Evolutionary conservation across 2,888 invertebrate species (phyloP), one percentile per base, ranked within the genome.

Genomic region (Patella ulyssiponensis): DNA sequence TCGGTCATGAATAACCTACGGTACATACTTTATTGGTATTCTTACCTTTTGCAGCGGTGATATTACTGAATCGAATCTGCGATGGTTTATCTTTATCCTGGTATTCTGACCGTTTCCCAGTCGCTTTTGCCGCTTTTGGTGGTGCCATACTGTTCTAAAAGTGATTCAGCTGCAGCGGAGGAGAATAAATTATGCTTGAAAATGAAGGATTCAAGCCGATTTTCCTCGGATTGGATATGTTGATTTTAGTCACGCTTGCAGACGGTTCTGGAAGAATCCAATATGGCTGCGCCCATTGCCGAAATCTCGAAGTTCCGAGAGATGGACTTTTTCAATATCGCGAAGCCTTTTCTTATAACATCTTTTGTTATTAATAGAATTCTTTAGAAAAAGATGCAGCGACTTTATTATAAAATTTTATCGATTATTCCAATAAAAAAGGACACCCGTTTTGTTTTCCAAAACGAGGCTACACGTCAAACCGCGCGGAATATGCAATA

Each of bases 31-130:
- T 20, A 20, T 12, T 44, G 17, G 12, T 1, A 54, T 27, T 58
- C 74, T 78, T 94, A 98, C 98, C 97, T 95, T 98, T 99, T 77
- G 98, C 99, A 89, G 99, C 99, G 92, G 95, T 95, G 88, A 99
- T 98, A 92, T 99, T 99, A 92, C 98, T 98, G 85, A 94, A 94
- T 77, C 98, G 95, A 90, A 99, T 97, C 93, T 98, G 97, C 69
- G 95, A 94, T 71, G 99, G 98, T 93, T 99, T 99, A 78, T 93
- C 93, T 87, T 93, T 93, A 84, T 94, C 93, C 81, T 93, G 89
- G 84, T 91, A 93, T 80, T 89, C 88, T 14, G 89, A 82, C 71
- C 76, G 74, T 64, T 76, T 80, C 12, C 44, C 74, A 69, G 27
- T 52, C 74, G 74, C 74, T 17, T 73, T 76, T 44, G 71, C 75